phyloP scores from a whole-genome alignment of 2,888 invertebrate genomes.

The Heliconius ismenius region DNA sequence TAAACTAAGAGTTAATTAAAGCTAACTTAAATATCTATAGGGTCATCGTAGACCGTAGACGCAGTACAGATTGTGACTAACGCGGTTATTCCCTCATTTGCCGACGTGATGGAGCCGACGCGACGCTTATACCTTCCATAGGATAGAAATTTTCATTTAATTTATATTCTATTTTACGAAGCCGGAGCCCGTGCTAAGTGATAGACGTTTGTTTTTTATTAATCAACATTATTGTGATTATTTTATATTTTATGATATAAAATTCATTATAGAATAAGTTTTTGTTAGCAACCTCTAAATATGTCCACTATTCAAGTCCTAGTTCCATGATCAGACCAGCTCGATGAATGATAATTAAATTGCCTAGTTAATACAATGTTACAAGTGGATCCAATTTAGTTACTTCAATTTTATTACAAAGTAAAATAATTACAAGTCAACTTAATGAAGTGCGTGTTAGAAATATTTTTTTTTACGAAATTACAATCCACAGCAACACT shows the following conservation, averaged over 20 bases:
- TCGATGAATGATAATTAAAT: too few relatives aligned
- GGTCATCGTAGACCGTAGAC: slow-evolving; percentile 10
- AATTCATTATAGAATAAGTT: too few relatives aligned
- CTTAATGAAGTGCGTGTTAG: not conserved
- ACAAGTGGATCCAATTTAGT: not conserved
- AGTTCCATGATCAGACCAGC: too few relatives aligned
- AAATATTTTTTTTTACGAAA: not conserved
- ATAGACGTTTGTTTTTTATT: not conserved
- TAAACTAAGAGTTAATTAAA: not conserved
- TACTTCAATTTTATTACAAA: not conserved
- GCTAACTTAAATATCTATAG: not conserved
- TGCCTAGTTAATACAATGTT: too few relatives aligned
- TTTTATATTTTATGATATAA: too few relatives aligned
- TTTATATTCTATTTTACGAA: slow-evolving; percentile 23
- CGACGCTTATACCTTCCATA: slow-evolving; percentile 24
- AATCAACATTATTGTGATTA: not conserved
- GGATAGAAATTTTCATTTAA: slow-evolving; percentile 23
- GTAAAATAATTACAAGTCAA: not conserved
- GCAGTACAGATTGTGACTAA: slow-evolving; percentile 45
- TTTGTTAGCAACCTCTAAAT: too few relatives aligned
- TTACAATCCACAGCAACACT: not conserved
- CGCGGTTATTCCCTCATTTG: slow-evolving; percentile 56
- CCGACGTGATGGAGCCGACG: slow-evolving; percentile 44
- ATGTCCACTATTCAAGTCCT: too few relatives aligned
- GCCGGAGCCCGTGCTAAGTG: not conserved